A percentile compares a stretch with the other conserved stretches of the same genome.
Evolutionary conservation across 2,113 vertebrate genomes (phyloP).

Genomic region (Dipodomys stephensi): DNA sequence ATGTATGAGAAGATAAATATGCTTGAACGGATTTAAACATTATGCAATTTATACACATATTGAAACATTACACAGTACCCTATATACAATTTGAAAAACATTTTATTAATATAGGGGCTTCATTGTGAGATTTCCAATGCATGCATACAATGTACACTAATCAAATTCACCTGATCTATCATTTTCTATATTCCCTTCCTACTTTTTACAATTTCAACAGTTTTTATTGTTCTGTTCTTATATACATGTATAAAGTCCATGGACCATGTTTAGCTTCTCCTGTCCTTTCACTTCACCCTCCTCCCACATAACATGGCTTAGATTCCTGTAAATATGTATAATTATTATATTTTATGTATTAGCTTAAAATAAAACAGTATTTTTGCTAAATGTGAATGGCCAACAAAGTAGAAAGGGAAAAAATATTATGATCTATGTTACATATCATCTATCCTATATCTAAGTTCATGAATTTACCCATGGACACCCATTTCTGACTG

Average conservation of each 20-base stretch:
- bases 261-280: no score
- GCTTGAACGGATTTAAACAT: not conserved
- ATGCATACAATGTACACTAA: no score
- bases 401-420: constrained; percentile 7
- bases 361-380: not conserved
- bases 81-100: not conserved
- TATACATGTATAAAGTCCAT: no score
- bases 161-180: no score
- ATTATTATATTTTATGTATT: not conserved
- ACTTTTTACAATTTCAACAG: no score
- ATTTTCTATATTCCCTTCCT: no score
- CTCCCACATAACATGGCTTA: no score
- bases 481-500: constrained; percentile 2
- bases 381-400: not conserved
- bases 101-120: no score
- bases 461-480: not conserved
- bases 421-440: not conserved
- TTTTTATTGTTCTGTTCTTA: no score
- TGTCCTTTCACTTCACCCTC: no score
- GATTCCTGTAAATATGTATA: not conserved
- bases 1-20: not conserved
- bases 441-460: not conserved
- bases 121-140: no score
- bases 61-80: not conserved
- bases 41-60: not conserved